A percentile compares a stretch with the other conserved stretches of the same genome.
phyloP scores from a whole-genome alignment of 2,888 invertebrate genomes.

The Campoplex nolae region DNA sequence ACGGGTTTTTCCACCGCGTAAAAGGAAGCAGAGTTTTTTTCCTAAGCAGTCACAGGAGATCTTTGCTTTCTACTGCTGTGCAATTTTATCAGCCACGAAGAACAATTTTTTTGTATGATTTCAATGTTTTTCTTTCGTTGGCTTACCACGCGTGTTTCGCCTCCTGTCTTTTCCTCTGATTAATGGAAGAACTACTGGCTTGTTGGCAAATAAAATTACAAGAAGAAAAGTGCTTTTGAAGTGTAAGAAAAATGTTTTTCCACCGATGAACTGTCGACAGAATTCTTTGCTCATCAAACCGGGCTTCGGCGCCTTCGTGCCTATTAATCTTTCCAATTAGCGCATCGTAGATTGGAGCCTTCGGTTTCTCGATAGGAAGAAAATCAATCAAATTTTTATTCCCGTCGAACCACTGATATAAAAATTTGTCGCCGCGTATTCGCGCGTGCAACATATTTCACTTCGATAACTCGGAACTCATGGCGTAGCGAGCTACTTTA shows the following conservation, averaged over 20 bases:
- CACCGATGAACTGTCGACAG: constrained; percentile 11
- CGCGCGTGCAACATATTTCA: background rate
- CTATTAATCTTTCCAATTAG: constrained; percentile 38
- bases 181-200: background rate
- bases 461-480: background rate
- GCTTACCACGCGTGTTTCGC: background rate
- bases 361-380: background rate
- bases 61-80: background rate
- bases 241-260: constrained; percentile 9
- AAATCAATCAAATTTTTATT: constrained; percentile 16
- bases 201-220: background rate
- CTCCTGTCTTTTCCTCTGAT: constrained; percentile 22
- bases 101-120: background rate
- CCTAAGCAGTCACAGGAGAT: background rate
- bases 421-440: background rate
- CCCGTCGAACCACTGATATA: background rate
- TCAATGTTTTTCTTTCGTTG: constrained; percentile 6
- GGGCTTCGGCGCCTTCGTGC: background rate
- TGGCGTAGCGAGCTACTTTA: too few species aligned
- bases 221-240: background rate
- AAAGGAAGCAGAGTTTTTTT: constrained; percentile 10
- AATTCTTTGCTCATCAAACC: background rate
- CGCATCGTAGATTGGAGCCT: background rate
- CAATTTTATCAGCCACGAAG: background rate
- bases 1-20: background rate